A percentile compares a stretch with the other conserved stretches of the same genome.
Evolutionary conservation across 1,140 invertebrate genomes (phyloP).

Genomic region (Achroia grisella): DNA sequence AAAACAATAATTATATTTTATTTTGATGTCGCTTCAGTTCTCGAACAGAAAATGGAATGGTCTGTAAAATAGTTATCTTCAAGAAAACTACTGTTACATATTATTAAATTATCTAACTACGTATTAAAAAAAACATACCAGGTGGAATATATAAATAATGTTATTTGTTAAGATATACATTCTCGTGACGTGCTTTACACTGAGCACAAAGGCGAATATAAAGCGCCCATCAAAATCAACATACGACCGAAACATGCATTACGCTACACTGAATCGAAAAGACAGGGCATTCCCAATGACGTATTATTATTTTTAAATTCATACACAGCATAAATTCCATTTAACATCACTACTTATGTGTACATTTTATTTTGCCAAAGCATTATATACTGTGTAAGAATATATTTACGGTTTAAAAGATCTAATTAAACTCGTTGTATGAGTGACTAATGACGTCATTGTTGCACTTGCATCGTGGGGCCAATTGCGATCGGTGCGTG

Average conservation of each 20-base stretch:
- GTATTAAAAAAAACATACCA: no score
- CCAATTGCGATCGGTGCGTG: conserved; percentile 48
- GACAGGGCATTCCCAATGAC: conserved; percentile 54
- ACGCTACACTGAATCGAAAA: conserved; percentile 58
- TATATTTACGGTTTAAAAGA: background rate
- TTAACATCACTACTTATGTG: conserved; percentile 8
- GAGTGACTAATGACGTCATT: conserved; percentile 45
- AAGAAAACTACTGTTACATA: no score
- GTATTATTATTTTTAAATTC: conserved; percentile 68
- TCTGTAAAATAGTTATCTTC: no score
- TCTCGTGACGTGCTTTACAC: conserved; percentile 12
- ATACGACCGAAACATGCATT: conserved; percentile 47
- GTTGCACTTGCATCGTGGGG: conserved; percentile 48
- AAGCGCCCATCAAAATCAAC: conserved; percentile 53
- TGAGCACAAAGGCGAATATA: conserved; percentile 25
- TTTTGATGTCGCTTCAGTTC: no score
- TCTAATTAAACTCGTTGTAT: conserved; percentile 11
- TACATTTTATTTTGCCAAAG: conserved; percentile 1
- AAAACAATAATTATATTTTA: no score
- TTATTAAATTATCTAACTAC: no score
- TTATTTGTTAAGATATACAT: background rate
- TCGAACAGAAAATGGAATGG: no score
- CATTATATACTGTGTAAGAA: no score
- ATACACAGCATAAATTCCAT: conserved; percentile 39
- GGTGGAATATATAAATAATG: no score